Base-by-base conservation (phyloP, 2,888 invertebrate species). In the Hydroisotoma schaefferi region DNA sequence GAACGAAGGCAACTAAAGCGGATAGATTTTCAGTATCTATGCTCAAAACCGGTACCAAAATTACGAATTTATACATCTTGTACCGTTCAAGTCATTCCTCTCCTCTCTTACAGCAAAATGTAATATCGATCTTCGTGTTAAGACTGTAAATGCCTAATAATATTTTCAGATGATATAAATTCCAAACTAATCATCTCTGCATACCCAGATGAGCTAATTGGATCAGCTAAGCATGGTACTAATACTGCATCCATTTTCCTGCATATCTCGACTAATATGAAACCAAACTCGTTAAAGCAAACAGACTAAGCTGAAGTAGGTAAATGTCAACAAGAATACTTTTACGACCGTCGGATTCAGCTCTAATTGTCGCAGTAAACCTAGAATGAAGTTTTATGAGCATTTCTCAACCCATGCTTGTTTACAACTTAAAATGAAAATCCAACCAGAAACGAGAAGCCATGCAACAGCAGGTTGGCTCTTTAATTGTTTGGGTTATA, bases 231-330 rank as follows among this genome's bases (percentile, higher is more conserved):
- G 40, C 40, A 40, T 15, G n/a, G n/a, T n/a, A n/a, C n/a, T n/a
- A n/a, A n/a, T n/a, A n/a, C n/a, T n/a, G 15, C 40, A 40, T 40
- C 15, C 40, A 4, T 20, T 18, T 5, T 40, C 40, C 15, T 40
- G 15, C 8, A 18, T 18, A 5, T 15, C 15, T 40, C n/a, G 40
- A 15, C 40, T 18, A 33, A 15, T 15, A 40, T 40, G 40, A 20
- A 40, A 40, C 20, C n/a, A 15, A 40, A 20, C 40, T 40, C 40
- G 20, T n/a, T 40, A 40, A 40, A 40, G n/a, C 20, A 40, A 40
- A 40, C 40, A 40, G 40, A 20, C 40, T 40, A n/a, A n/a, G n/a
- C n/a, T n/a, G n/a, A n/a, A n/a, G n/a, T 40, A 4, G 40, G 20
- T 15, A 40, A 40, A 40, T 40, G 40, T 40, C 40, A 40, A 40